These are phyloP conservation scores for Acomys russatus DNA, from an alignment of 2,797 vertebrate genomes.

Conservation along the genomic window DNA sequence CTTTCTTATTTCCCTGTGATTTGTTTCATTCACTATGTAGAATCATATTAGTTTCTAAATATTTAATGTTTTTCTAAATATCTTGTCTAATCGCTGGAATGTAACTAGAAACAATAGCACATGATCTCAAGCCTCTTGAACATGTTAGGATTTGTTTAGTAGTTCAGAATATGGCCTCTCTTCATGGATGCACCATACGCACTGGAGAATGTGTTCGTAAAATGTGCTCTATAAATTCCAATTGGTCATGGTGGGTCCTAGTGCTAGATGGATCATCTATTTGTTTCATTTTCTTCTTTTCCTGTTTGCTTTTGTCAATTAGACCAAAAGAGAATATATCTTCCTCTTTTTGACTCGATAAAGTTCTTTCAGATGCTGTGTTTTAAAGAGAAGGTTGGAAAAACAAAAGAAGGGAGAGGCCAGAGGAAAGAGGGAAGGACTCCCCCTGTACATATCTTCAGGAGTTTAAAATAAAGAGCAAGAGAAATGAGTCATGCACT, in stretches of 20 bases:
- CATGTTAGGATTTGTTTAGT: not conserved
- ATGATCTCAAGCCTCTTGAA: not conserved
- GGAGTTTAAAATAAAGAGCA: slow-evolving; percentile 43
- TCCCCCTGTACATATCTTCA: not conserved
- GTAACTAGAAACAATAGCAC: not conserved
- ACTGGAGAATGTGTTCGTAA: not conserved
- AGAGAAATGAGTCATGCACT: slow-evolving; percentile 61
- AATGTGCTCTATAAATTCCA: not conserved
- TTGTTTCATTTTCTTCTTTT: slow-evolving; percentile 18
- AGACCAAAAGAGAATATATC: not conserved
- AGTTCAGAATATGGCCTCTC: not conserved
- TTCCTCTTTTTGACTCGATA: not conserved
- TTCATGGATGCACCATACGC: not conserved
- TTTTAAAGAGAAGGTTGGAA: not conserved
- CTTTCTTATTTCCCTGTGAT: slow-evolving; percentile 28
- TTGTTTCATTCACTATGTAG: slow-evolving; percentile 16
- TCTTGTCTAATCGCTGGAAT: slow-evolving; percentile 19
- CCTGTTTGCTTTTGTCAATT: slow-evolving; percentile 7
- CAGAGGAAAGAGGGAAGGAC: not conserved
- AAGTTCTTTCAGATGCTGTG: not conserved
- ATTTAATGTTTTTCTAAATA: slow-evolving; percentile 49
- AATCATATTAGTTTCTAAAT: slow-evolving; percentile 15
- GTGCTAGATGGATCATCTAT: not conserved
- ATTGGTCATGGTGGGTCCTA: not conserved
- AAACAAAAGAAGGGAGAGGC: not conserved